Conservation (phyloP, 2,888 invertebrate genomes). For the Eumerus sabulonum region DNA sequence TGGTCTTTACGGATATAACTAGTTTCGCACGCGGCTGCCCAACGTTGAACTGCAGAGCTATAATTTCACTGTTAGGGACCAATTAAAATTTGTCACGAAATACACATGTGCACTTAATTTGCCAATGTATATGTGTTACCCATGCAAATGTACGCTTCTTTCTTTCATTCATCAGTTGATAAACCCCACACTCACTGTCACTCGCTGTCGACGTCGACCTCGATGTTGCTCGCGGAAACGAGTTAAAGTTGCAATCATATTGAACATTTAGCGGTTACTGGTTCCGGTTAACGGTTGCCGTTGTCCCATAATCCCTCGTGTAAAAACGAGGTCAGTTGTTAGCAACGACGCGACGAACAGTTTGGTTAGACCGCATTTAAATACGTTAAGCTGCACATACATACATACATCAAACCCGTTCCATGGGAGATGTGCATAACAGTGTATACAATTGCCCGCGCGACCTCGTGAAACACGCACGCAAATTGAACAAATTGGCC, state of each 20-base stretch:
- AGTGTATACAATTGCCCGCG: background rate
- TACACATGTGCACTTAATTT: constrained; percentile 63
- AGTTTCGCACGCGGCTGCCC: too few relatives aligned
- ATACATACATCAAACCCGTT: background rate
- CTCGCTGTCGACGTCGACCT: background rate
- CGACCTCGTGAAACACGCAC: constrained; percentile 9
- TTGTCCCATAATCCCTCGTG: constrained; percentile 35
- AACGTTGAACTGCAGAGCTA: background rate
- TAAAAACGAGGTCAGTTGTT: constrained; percentile 38
- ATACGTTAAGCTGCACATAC: constrained; percentile 27
- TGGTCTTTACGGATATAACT: background rate
- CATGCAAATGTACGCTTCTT: background rate
- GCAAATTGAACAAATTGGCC: constrained; percentile 24
- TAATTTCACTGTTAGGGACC: constrained; percentile 56
- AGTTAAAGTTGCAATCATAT: constrained; percentile 37
- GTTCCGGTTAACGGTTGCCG: background rate
- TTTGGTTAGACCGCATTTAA: constrained; percentile 45
- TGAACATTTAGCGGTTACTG: constrained; percentile 28
- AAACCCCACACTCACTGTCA: background rate
- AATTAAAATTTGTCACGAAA: constrained; percentile 66
- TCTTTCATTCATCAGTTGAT: background rate
- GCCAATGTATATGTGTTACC: constrained; percentile 21
- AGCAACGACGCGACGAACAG: constrained; percentile 14
- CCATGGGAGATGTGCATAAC: too few relatives aligned
- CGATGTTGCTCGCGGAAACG: constrained; percentile 4